These are phyloP conservation scores for Andrena haemorrhoa DNA, from an alignment of 2,888 invertebrate genomes.

Conservation along the genomic window DNA sequence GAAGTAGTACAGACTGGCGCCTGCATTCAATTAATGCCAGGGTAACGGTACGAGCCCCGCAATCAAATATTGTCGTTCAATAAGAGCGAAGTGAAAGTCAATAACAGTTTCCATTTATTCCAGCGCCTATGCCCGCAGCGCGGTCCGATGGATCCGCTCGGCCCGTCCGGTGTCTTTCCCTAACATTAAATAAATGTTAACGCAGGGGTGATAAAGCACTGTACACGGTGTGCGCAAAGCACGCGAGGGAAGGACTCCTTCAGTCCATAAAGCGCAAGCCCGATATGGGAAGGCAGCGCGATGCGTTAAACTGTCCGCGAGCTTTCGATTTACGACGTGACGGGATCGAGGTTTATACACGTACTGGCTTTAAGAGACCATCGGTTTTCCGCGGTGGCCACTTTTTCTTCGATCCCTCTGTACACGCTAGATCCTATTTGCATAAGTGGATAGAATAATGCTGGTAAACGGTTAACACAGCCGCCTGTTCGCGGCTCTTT, in stretches of 20 bases:
- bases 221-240: constrained; percentile 53
- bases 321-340: constrained; percentile 73
- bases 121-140: neutral
- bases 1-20: too few relatives aligned
- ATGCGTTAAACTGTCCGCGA: constrained; percentile 73
- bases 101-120: constrained; percentile 26
- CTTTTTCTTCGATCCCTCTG: constrained; percentile 51
- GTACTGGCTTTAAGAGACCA: constrained; percentile 63
- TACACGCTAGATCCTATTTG: constrained; percentile 63
- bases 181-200: constrained; percentile 68
- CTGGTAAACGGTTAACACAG: constrained; percentile 55
- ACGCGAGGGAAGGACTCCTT: constrained; percentile 41
- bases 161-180: constrained; percentile 34
- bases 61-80: neutral
- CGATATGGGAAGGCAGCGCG: constrained; percentile 67
- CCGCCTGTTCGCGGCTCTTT: constrained; percentile 1
- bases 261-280: constrained; percentile 66
- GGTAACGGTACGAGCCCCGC: too few relatives aligned
- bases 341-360: constrained; percentile 73
- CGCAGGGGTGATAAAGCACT: constrained; percentile 55
- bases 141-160: constrained; percentile 4
- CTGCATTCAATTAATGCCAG: constrained; percentile 3
- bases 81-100: constrained; percentile 4
- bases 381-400: constrained; percentile 65
- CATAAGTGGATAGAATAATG: constrained; percentile 74